Base-by-base conservation (phyloP, 2,797 vertebrate genomes). In the Acrossocheilus wenchowensis region DNA sequence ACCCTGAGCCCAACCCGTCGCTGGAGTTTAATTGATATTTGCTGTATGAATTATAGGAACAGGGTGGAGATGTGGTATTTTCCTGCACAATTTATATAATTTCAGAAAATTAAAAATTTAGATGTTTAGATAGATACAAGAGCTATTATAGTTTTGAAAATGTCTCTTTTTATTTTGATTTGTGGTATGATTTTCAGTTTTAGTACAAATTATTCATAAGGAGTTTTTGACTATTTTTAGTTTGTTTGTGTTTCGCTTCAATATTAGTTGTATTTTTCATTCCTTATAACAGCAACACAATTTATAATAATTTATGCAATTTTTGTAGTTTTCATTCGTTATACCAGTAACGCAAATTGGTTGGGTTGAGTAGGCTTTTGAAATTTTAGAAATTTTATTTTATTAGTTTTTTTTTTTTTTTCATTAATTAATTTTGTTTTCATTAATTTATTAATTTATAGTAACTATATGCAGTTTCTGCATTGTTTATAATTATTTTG, bases 11-110 rank as follows among this genome's bases (percentile, higher is more conserved):
- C 82, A 75, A 78, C 71, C 43, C 74, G 54, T 66, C 52, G 39
- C 34, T 54, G 57, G n/a, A 74, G 71, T 84, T 82, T 92, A 71
- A 91, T 91, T 90, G 85, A 91, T 90, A 86, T 90, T 90, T 89
- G 79, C 78, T 66, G 86, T 84, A 81, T 79, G 89, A 87, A 83
- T 75, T 64, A 74, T 64, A 19, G 17, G 80, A 64, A 39, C 39
- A 69, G 41, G n/a, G 69, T 52, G 11, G 64, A 79, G 19, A 72
- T 54, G 72, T 71, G 78, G 39, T 34, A 62, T 36, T 9, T 43
- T 62, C 26, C 43, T 17, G 14, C 6, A 7, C 14, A 8, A 15
- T 23, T 9, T 19, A 54, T 11, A 26, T 7, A 14, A 50, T 50
- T 39, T 80, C 10, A 21, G 60, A 79, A 64, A 41, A 41, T 14